phyloP scores from a whole-genome alignment of 2,797 vertebrate species.

The Champsocephalus esox region DNA sequence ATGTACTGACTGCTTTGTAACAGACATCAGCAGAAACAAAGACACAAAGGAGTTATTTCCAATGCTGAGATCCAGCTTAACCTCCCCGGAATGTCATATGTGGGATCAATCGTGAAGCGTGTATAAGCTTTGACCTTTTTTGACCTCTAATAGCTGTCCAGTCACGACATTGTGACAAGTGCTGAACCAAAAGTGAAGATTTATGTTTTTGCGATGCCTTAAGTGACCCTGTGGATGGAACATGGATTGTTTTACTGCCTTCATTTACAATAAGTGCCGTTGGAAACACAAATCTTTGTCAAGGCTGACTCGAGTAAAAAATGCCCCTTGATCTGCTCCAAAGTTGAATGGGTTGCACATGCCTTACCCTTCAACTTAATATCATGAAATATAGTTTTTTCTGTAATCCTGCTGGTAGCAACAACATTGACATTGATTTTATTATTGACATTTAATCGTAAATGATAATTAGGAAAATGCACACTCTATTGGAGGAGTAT shows the following conservation, averaged over 20 bases:
- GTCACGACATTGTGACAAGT: no score
- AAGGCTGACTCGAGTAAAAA: no score
- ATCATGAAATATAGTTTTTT: no score
- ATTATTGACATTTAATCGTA: not conserved
- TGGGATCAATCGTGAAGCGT: not conserved
- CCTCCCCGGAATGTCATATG: slow-evolving; percentile 1
- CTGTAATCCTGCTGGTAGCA: no score
- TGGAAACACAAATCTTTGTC: no score
- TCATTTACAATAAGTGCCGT: no score
- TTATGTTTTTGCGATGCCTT: not conserved
- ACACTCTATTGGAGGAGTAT: not conserved
- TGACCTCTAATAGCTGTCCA: not conserved
- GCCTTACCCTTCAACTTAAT: no score
- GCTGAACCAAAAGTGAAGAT: not conserved
- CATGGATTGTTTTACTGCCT: no score
- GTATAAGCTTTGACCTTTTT: not conserved
- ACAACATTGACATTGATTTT: no score
- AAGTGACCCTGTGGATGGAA: no score
- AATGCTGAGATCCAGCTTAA: not conserved
- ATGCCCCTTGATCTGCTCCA: no score
- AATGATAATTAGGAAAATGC: not conserved
- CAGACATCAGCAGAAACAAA: slow-evolving; percentile 53
- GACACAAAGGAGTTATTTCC: slow-evolving; percentile 42
- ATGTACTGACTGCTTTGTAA: not conserved
- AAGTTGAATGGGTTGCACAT: no score